phyloP scores from a whole-genome alignment of 1,140 invertebrate species.

The Drosophila suzukii region DNA sequence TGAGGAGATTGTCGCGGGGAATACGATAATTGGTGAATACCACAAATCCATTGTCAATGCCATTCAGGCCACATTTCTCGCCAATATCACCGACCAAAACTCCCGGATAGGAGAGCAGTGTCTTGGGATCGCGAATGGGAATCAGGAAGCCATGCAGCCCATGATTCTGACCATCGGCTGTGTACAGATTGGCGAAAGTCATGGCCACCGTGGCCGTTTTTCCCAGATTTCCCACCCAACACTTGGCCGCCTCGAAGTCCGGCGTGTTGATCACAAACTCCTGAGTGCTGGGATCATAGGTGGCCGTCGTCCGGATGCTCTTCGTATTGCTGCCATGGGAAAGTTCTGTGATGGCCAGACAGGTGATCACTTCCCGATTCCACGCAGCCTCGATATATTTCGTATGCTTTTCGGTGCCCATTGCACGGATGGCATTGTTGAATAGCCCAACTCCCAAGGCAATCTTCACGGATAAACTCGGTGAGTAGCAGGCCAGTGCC shows the following conservation, averaged over 20 bases:
- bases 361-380: constrained; percentile 90
- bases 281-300: constrained; percentile 91
- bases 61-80: constrained; percentile 94
- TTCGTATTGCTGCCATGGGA: constrained; percentile 97
- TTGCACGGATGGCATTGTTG: constrained; percentile 88
- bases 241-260: constrained; percentile 97
- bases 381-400: constrained; percentile 89
- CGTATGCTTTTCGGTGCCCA: constrained; percentile 92
- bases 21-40: constrained; percentile 94
- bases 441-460: constrained; percentile 89
- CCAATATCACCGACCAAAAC: constrained; percentile 93
- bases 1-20: constrained; percentile 92
- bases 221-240: constrained; percentile 96
- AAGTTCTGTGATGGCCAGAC: constrained; percentile 96
- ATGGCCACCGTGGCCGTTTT: constrained; percentile 94
- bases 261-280: constrained; percentile 96
- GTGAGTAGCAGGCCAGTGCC: constrained; percentile 87
- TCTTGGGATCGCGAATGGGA: constrained; percentile 91
- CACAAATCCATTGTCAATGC: constrained; percentile 96
- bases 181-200: constrained; percentile 94
- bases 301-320: constrained; percentile 95
- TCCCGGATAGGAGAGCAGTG: constrained; percentile 89
- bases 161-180: constrained; percentile 90
- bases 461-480: constrained; percentile 89
- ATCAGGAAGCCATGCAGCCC: constrained; percentile 95